Conservation (phyloP, 2,797 vertebrate genomes). For the Staurois parvus region DNA sequence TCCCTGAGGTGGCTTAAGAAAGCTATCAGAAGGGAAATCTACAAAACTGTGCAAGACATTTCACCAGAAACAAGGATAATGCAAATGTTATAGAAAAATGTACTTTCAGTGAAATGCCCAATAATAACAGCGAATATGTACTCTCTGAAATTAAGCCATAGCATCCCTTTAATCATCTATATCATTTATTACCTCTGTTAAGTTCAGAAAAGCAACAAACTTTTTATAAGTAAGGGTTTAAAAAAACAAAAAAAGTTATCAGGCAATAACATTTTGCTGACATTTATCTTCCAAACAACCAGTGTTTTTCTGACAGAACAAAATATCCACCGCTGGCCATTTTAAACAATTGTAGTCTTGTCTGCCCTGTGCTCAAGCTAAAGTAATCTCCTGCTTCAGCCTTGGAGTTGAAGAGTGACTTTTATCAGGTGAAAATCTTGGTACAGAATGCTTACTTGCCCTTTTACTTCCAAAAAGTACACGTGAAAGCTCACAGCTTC, state of each 20-base stretch:
- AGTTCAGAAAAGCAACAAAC: not conserved
- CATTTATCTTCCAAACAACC: constrained; percentile 45
- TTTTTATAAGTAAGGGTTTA: constrained; percentile 1
- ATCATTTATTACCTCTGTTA: too few relatives aligned
- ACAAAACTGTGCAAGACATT: too few relatives aligned
- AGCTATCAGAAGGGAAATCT: too few relatives aligned
- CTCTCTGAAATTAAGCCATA: not conserved
- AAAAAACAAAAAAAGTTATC: not conserved
- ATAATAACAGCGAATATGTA: too few relatives aligned
- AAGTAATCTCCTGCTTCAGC: constrained; percentile 2
- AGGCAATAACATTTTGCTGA: constrained; percentile 42
- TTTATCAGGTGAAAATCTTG: not conserved
- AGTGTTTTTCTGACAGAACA: constrained; percentile 26
- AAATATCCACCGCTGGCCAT: constrained; percentile 3
- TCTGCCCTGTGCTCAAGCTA: constrained; percentile 21
- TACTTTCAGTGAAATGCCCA: too few relatives aligned
- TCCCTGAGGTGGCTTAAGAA: too few relatives aligned
- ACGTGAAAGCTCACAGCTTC: not conserved
- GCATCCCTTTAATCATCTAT: not conserved
- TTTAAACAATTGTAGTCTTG: constrained; percentile 31
- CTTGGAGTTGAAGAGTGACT: not conserved
- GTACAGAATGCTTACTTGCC: not conserved
- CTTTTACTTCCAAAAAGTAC: not conserved
- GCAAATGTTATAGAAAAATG: too few relatives aligned
- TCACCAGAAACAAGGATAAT: too few relatives aligned